Conservation (phyloP, 2,113 vertebrate species). For the Apistogramma diplotaenia region DNA sequence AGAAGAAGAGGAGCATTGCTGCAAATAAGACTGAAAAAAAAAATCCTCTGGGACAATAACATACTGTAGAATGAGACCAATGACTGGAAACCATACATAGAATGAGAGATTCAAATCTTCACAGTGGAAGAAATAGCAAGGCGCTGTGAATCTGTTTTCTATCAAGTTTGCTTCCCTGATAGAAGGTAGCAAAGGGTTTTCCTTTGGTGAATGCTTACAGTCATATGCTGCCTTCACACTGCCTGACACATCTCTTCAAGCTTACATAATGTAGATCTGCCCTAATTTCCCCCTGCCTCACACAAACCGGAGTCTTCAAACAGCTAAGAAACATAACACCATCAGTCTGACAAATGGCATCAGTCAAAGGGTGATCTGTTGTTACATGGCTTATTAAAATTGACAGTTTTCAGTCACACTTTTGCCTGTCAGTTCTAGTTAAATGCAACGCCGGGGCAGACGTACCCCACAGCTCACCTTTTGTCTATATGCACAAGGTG, state of each 20-base stretch:
- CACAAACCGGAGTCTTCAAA: constrained; percentile 52
- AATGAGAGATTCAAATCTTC: constrained; percentile 33
- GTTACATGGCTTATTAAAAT: constrained; percentile 21
- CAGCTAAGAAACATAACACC: constrained; percentile 52
- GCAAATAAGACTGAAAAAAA: constrained; percentile 36
- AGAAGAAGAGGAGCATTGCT: constrained; percentile 24
- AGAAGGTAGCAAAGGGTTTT: constrained; percentile 56
- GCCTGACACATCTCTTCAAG: constrained; percentile 73
- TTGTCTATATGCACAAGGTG: not conserved
- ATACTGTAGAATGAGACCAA: constrained; percentile 46
- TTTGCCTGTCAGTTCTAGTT: not conserved
- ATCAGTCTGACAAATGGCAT: constrained; percentile 51
- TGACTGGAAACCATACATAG: constrained; percentile 47
- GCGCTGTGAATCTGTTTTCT: constrained; percentile 33
- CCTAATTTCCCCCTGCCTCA: constrained; percentile 70
- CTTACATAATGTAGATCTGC: constrained; percentile 80
- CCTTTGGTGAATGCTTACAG: constrained; percentile 66
- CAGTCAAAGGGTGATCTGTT: constrained; percentile 47
- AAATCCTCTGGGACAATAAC: constrained; percentile 51
- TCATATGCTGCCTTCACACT: constrained; percentile 66
- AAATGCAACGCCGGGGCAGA: not conserved
- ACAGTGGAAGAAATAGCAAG: constrained; percentile 8
- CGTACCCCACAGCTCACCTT: not conserved
- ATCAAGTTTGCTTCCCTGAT: constrained; percentile 26
- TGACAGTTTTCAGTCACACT: constrained; percentile 2